phyloP scores from a whole-genome alignment of 2,888 invertebrate genomes.

The Drosophila borealis region DNA sequence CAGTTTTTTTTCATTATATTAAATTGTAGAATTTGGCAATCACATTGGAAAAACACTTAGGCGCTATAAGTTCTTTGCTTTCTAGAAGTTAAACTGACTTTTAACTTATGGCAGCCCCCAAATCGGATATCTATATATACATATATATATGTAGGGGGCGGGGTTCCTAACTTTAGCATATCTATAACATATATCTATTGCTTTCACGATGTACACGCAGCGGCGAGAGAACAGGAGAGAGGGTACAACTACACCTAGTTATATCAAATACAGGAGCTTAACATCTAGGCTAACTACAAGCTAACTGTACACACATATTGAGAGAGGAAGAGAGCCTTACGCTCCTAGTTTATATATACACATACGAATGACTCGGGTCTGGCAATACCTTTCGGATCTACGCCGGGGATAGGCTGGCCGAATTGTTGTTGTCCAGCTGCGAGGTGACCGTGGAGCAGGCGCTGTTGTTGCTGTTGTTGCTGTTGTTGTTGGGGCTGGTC shows the following conservation, averaged over 20 bases:
- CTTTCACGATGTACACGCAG: conserved; percentile 78
- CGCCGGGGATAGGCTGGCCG: conserved; percentile 57
- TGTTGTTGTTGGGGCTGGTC: conserved; percentile 82
- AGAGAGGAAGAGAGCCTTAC: not conserved
- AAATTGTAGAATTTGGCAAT: conserved; percentile 79
- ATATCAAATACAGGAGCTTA: conserved; percentile 22
- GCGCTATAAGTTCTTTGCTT: conserved; percentile 75
- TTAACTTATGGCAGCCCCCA: conserved; percentile 54
- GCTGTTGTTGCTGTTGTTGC: conserved; percentile 76
- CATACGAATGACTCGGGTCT: conserved; percentile 32
- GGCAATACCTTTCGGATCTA: conserved; percentile 41
- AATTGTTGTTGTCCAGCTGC: conserved; percentile 74
- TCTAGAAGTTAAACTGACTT: conserved; percentile 50
- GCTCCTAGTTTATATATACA: conserved; percentile 46
- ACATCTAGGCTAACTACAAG: conserved; percentile 22
- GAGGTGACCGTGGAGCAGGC: conserved; percentile 74
- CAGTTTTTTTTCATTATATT: conserved; percentile 31
- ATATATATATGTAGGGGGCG: not conserved
- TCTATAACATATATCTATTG: conserved; percentile 63
- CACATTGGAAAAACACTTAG: conserved; percentile 80
- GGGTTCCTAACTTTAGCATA: conserved; percentile 27
- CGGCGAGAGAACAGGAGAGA: conserved; percentile 28
- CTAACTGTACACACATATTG: conserved; percentile 60
- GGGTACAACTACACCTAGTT: conserved; percentile 33
- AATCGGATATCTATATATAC: conserved; percentile 4